These are phyloP conservation scores for Thrips palmi DNA, from an alignment of 1,140 invertebrate genomes.

Conservation along the genomic window DNA sequence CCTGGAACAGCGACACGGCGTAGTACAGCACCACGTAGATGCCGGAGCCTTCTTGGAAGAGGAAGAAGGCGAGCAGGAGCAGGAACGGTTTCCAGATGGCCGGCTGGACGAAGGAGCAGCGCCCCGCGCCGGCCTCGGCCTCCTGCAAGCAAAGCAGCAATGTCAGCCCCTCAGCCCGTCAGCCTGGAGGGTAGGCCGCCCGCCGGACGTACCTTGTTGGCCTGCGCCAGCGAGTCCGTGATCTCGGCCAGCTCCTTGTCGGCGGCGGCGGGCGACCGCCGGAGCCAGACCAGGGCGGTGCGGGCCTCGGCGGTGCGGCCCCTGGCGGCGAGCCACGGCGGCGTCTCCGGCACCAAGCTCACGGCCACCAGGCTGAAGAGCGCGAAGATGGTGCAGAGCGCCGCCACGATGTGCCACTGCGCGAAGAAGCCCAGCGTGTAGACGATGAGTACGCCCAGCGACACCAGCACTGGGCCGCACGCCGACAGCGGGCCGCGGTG, in stretches of 20 bases:
- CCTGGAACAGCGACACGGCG: slow-evolving; percentile 46
- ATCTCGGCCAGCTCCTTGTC: slow-evolving; percentile 36
- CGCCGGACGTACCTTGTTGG: slow-evolving; percentile 16
- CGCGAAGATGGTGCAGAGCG: slow-evolving; percentile 15
- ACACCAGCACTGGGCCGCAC: slow-evolving; percentile 29
- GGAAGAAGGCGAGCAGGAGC: slow-evolving; percentile 39
- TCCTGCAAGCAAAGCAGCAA: slow-evolving; percentile 1
- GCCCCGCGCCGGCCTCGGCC: background rate
- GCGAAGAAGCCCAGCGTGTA: slow-evolving; percentile 27
- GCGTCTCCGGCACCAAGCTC: slow-evolving; percentile 48
- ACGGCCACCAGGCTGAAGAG: slow-evolving; percentile 26
- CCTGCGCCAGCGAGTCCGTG: slow-evolving; percentile 18
- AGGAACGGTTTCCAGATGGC: slow-evolving; percentile 40
- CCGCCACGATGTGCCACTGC: slow-evolving; percentile 20
- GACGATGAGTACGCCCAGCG: slow-evolving; percentile 29
- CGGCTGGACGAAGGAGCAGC: slow-evolving; percentile 18
- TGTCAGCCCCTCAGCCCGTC: slow-evolving; percentile 12
- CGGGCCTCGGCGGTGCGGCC: slow-evolving; percentile 33
- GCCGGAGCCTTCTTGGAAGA: slow-evolving; percentile 49
- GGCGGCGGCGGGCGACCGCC: slow-evolving; percentile 31
- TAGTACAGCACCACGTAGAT: slow-evolving; percentile 64
- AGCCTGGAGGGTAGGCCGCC: background rate
- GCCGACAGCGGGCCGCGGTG: slow-evolving; percentile 20
- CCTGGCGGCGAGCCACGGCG: slow-evolving; percentile 35
- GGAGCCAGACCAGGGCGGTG: slow-evolving; percentile 32